Percentiles rank a stretch among this genome's conserved stretches.
phyloP scores from a whole-genome alignment of 2,113 vertebrate genomes.

The Pithys albifrons region DNA sequence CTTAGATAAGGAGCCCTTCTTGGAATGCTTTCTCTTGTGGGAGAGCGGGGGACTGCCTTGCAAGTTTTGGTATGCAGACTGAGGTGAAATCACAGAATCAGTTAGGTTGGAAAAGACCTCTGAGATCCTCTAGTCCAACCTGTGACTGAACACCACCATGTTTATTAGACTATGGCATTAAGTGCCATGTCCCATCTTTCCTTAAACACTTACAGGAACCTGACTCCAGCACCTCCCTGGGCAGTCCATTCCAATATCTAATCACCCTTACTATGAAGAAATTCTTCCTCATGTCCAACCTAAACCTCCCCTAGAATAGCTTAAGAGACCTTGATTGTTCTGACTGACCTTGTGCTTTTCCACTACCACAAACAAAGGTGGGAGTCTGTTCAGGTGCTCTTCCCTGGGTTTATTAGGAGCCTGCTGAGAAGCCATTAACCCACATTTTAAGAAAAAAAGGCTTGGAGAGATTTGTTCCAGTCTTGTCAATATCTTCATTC shows the following conservation, averaged over 20 bases:
- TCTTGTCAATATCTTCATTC: not conserved
- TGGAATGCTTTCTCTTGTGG: not conserved
- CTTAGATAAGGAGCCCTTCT: not conserved
- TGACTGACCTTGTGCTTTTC: not conserved
- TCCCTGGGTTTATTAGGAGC: not conserved
- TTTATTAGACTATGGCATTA: not conserved
- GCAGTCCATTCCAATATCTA: not conserved
- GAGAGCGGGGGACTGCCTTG: not conserved
- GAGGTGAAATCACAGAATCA: not conserved
- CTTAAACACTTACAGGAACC: not conserved
- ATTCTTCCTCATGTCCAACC: not conserved
- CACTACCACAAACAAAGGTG: not conserved
- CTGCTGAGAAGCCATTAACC: not conserved
- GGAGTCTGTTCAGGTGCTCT: not conserved
- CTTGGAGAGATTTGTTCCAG: not conserved
- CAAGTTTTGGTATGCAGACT: not conserved
- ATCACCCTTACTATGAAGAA: not conserved
- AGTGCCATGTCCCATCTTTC: not conserved
- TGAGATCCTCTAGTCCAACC: not conserved
- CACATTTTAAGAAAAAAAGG: not conserved
- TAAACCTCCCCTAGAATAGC: not conserved
- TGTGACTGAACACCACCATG: not conserved
- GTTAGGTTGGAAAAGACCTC: not conserved
- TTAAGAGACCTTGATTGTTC: not conserved
- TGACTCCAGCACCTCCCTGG: not conserved